Conservation (phyloP, 2,113 vertebrate species). For the Petaurus breviceps region DNA sequence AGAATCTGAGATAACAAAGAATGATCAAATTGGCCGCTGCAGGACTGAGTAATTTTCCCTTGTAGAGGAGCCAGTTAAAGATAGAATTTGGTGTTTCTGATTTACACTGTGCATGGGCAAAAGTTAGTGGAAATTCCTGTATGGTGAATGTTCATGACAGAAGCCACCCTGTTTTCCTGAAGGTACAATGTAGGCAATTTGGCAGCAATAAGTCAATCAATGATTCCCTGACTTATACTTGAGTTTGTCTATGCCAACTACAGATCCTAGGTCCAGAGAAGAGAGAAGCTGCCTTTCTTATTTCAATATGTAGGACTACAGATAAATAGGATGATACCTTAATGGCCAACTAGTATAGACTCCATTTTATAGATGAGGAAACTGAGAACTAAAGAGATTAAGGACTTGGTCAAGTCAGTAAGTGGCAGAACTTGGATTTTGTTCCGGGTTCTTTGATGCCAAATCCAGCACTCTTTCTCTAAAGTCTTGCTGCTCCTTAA, state of each 20-base stretch:
- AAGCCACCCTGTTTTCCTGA: slow-evolving; percentile 28
- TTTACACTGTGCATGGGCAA: neutral
- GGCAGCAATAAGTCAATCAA: neutral
- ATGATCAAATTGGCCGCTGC: neutral
- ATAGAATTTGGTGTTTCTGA: neutral
- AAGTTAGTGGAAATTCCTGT: neutral
- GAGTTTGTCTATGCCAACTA: neutral
- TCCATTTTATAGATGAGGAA: neutral
- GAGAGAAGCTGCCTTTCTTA: neutral
- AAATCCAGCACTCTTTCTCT: neutral
- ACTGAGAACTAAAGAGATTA: neutral
- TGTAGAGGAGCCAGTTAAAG: neutral
- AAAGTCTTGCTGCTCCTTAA: neutral
- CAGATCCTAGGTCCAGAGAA: neutral
- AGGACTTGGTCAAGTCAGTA: neutral
- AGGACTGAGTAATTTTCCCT: neutral
- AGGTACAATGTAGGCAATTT: neutral
- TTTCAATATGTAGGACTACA: neutral
- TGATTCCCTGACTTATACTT: neutral
- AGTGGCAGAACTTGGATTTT: neutral
- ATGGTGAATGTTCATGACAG: neutral
- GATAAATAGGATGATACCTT: neutral
- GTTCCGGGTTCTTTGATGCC: neutral
- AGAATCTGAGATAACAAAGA: neutral
- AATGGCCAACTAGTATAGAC: neutral